These are phyloP conservation scores for Crypturellus undulatus DNA, from an alignment of 2,113 vertebrate genomes.

Conservation along the genomic window DNA sequence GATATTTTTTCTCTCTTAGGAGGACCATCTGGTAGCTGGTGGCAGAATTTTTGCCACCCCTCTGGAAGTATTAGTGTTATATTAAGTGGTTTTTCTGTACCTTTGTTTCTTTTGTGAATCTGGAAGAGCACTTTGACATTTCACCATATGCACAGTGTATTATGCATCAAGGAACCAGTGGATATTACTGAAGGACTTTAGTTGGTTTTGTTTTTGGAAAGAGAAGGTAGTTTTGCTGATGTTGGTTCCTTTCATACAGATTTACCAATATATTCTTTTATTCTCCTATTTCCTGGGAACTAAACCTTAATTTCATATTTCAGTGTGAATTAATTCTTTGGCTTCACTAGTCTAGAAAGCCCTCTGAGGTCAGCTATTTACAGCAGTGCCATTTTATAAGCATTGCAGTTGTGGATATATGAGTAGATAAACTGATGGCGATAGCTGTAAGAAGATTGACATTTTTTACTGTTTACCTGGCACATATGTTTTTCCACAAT, in stretches of 20 bases:
- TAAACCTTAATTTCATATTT: constrained; percentile 7
- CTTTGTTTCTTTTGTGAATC: constrained; percentile 72
- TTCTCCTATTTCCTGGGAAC: not conserved
- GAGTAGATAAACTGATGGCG: constrained; percentile 8
- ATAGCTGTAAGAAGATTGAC: not conserved
- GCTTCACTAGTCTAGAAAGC: not conserved
- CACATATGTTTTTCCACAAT: not conserved
- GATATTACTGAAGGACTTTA: not conserved
- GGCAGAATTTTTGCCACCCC: constrained; percentile 53
- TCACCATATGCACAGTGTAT: constrained; percentile 51
- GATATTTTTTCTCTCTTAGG: constrained; percentile 71
- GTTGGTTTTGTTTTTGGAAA: not conserved
- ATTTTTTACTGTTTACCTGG: not conserved
- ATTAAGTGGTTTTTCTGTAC: constrained; percentile 58
- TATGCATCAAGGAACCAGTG: constrained; percentile 12
- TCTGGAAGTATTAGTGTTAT: constrained; percentile 64
- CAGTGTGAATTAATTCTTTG: not conserved
- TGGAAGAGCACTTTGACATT: constrained; percentile 42
- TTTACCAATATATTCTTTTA: not conserved
- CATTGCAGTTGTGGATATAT: not conserved
- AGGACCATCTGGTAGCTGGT: constrained; percentile 80
- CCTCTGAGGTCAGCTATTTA: constrained; percentile 31
- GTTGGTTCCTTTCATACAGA: not conserved
- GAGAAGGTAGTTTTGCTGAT: not conserved
- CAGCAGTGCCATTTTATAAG: constrained; percentile 7